Percentiles rank a stretch among this genome's conserved stretches.
Evolutionary conservation across 2,888 invertebrate genomes (phyloP).

Genomic region (Girardia tigrina): DNA sequence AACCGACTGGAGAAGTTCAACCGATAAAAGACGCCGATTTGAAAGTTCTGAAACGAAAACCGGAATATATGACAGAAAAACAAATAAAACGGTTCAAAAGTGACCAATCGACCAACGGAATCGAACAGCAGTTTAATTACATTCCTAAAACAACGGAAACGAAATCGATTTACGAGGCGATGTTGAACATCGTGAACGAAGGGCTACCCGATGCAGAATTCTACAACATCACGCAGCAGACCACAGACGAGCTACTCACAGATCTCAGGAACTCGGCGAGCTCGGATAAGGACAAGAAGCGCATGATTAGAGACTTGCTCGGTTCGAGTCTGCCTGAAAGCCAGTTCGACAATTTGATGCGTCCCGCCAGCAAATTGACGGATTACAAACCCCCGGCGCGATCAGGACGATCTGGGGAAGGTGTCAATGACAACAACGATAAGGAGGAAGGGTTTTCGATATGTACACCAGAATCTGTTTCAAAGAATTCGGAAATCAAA

Average conservation of each 20-base stretch:
- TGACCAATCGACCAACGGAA: neutral
- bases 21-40: conserved; percentile 81
- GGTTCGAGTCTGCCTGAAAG: conserved; percentile 59
- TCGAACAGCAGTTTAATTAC: neutral
- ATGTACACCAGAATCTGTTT: too few species aligned
- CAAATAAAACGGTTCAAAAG: conserved; percentile 20
- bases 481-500: too few species aligned
- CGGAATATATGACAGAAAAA: conserved; percentile 26
- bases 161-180: conserved; percentile 82
- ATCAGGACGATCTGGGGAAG: neutral
- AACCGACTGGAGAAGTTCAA: conserved; percentile 94
- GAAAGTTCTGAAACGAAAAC: conserved; percentile 62
- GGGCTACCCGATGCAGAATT: conserved; percentile 66
- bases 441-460: too few species aligned
- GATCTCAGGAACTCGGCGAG: conserved; percentile 84
- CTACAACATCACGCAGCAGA: conserved; percentile 59
- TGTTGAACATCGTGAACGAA: conserved; percentile 87
- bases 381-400: conserved; percentile 58
- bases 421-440: conserved; percentile 21
- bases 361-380: conserved; percentile 91
- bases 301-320: neutral
- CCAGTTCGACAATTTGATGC: conserved; percentile 79
- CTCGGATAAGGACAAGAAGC: conserved; percentile 78
- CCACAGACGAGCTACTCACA: conserved; percentile 91
- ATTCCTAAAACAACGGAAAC: conserved; percentile 94